Evolutionary conservation across 2,797 vertebrate species (phyloP).

Genomic region (Hydrophis major): DNA sequence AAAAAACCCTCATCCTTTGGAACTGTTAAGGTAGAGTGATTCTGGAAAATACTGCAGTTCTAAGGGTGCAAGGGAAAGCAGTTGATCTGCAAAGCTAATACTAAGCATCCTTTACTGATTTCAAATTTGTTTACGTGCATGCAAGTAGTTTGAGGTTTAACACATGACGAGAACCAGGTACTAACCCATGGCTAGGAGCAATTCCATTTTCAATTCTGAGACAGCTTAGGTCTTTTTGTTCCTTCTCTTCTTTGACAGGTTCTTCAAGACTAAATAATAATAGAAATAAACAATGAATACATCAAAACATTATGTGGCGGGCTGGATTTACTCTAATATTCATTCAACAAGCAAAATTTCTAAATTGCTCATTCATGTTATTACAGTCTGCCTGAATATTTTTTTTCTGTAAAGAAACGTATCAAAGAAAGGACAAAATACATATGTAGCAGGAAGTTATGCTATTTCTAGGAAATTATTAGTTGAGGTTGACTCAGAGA

Average conservation of each 20-base stretch:
- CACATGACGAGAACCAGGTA: background rate
- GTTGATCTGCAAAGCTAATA: background rate
- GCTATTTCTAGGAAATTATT: background rate
- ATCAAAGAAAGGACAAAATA: background rate
- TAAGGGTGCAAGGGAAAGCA: background rate
- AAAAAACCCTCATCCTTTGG: background rate
- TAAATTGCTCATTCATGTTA: background rate
- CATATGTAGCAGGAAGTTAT: background rate
- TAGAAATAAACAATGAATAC: background rate
- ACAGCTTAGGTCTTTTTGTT: conserved; percentile 71
- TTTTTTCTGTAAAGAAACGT: background rate
- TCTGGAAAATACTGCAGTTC: background rate
- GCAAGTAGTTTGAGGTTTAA: background rate
- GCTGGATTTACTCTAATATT: background rate
- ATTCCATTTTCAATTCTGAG: conserved; percentile 84
- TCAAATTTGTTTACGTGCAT: background rate
- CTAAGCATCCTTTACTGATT: background rate
- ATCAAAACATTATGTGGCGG: background rate
- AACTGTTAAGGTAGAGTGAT: background rate
- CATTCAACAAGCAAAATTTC: background rate
- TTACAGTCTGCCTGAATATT: background rate
- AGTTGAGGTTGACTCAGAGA: background rate
- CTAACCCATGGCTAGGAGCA: conserved; percentile 85
- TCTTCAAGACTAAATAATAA: conserved; percentile 66
- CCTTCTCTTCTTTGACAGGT: conserved; percentile 73